Evolutionary conservation across 2,888 invertebrate species (phyloP).

Genomic region (Pandemis heparana): DNA sequence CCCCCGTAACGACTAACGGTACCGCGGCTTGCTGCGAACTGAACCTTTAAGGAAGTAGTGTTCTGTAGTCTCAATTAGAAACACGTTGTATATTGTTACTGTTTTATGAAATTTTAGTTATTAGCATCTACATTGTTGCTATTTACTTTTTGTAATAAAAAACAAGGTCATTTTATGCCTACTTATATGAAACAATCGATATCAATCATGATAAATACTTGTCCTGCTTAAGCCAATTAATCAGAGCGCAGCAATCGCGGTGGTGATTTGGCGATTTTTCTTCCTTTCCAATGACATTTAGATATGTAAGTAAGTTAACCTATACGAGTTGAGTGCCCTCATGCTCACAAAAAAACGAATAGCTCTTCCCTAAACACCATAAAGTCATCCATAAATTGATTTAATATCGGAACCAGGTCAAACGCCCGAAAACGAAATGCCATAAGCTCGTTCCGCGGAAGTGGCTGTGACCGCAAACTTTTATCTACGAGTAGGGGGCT

Average conservation of each 20-base stretch:
- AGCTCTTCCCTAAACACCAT: not conserved
- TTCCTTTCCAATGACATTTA: too few relatives aligned
- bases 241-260: too few relatives aligned
- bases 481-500: conserved; percentile 52
- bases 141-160: too few relatives aligned
- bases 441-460: conserved; percentile 54
- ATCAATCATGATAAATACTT: too few relatives aligned
- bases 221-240: too few relatives aligned
- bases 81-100: not conserved
- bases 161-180: too few relatives aligned
- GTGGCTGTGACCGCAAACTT: conserved; percentile 56
- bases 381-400: not conserved
- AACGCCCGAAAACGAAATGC: conserved; percentile 20
- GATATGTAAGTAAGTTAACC: too few relatives aligned
- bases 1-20: conserved; percentile 55
- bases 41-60: not conserved
- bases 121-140: too few relatives aligned
- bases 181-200: too few relatives aligned
- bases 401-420: conserved; percentile 29
- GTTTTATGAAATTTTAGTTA: not conserved
- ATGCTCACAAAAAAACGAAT: not conserved
- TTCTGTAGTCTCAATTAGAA: not conserved
- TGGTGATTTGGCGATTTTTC: too few relatives aligned
- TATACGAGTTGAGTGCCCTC: not conserved
- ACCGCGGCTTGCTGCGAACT: conserved; percentile 52